Evolutionary conservation across 2,888 invertebrate genomes (phyloP).

Genomic region (Cataglyphis albicans): DNA sequence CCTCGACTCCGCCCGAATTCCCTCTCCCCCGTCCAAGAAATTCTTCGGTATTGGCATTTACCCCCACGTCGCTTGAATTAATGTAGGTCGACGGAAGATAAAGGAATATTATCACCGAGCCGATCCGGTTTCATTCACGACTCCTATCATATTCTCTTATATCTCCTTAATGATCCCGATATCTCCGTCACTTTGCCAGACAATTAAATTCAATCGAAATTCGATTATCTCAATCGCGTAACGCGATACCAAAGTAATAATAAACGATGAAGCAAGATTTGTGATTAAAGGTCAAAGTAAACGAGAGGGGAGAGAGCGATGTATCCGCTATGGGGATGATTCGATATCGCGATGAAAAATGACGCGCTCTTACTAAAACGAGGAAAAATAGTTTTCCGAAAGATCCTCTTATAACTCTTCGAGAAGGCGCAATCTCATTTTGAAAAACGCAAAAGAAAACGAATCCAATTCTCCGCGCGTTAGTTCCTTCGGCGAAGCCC

Average conservation of each 20-base stretch:
- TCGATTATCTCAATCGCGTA: not conserved
- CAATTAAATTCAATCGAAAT: conserved; percentile 32
- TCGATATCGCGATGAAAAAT: not conserved
- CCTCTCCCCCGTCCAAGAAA: conserved; percentile 2
- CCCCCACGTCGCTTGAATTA: conserved; percentile 56
- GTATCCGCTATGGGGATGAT: not conserved
- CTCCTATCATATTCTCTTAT: conserved; percentile 16
- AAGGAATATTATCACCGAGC: conserved; percentile 48
- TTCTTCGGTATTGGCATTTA: conserved; percentile 64
- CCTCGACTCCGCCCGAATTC: conserved; percentile 20
- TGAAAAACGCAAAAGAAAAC: conserved; percentile 35
- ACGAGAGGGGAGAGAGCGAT: not conserved
- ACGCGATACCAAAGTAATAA: not conserved
- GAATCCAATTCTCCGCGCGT: conserved; percentile 50
- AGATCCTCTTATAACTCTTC: conserved; percentile 30
- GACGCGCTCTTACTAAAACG: conserved; percentile 15
- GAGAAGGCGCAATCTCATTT: conserved; percentile 43
- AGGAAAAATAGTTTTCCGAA: conserved; percentile 12
- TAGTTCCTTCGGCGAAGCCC: conserved; percentile 36
- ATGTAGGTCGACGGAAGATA: conserved; percentile 59
- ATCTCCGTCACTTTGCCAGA: not conserved
- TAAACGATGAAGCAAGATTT: not conserved
- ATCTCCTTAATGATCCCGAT: conserved; percentile 3
- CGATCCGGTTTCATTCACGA: conserved; percentile 39
- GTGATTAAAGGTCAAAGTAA: conserved; percentile 21